phyloP scores from a whole-genome alignment of 2,888 invertebrate genomes.

The Lasioglossum figueresi region DNA sequence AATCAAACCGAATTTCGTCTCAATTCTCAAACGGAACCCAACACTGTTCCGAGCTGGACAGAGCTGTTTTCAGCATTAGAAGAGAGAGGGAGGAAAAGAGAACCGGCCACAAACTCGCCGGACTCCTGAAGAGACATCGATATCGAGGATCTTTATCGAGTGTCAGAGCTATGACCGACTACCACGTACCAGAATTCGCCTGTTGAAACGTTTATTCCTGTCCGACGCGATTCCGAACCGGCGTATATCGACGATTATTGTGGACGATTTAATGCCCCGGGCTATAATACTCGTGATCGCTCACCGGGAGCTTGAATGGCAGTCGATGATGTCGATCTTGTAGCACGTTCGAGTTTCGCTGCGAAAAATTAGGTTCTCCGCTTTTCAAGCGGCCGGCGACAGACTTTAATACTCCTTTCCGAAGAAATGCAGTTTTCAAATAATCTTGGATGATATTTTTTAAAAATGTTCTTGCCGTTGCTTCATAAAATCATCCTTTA shows the following conservation, averaged over 20 bases:
- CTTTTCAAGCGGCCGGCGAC: neutral
- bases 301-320: neutral
- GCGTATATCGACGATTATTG: slow-evolving; percentile 2
- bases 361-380: neutral
- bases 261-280: neutral
- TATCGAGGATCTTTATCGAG: neutral
- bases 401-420: neutral
- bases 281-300: neutral
- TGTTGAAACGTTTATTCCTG: slow-evolving; percentile 2
- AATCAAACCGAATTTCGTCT: slow-evolving; percentile 4
- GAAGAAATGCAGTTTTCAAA: neutral
- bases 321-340: neutral
- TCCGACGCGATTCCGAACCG: neutral
- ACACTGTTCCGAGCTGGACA: neutral
- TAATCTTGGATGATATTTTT: neutral
- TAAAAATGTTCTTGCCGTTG: neutral
- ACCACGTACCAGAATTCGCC: neutral
- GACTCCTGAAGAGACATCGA: neutral
- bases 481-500: too few species aligned
- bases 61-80: neutral
- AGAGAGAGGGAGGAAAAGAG: neutral
- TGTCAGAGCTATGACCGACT: neutral
- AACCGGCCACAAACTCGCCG: neutral
- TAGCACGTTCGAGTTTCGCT: neutral
- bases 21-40: neutral